Evolutionary conservation across 2,113 vertebrate genomes (phyloP), one percentile per base, ranked within the genome.

Genomic region (Gallinago undulata): DNA sequence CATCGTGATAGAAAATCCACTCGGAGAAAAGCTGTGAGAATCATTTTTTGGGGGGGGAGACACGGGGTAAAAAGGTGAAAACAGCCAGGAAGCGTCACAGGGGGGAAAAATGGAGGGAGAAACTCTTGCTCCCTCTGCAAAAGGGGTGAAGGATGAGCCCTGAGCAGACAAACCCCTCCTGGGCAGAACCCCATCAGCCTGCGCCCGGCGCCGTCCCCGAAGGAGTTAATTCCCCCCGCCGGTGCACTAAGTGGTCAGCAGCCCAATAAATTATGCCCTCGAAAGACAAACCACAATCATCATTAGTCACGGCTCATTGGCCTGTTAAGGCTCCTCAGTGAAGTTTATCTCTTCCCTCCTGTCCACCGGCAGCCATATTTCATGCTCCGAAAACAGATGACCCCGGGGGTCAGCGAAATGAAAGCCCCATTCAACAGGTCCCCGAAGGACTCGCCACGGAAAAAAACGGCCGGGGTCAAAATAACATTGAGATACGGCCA

Each of bases 371-470:
- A n/a, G 97, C 98, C 98, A 98, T 99, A 98, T 99, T 99, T 99
- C 98, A 99, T 97, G 97, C 98, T 98, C 98, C 97, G 98, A 98
- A 98, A 98, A 98, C 97, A 98, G 95, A 96, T 98, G 98, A 98
- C 98, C 98, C 97, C 76, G 1, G 96, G 98, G 98, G 99, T 99
- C 98, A 98, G 92, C 88, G 82, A 94, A 99, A 98, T 98, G 98
- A 99, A 99, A 98, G 98, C 94, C 97, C 97, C 93, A 96, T 99
- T 98, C 98, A 98, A 97, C 98, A 98, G 99, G 98, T 98, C 98
- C 95, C 94, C 79, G 67, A 19, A 91, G 98, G 97, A 84, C 98
- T 96, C n/a, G 8, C 93, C 96, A 62, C 57, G 92, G 97, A 96
- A 87, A 97, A 94, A 97, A 96, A 93, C 96, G 64, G 93, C 89